Evolutionary conservation across 2,113 vertebrate species (phyloP), one percentile per base, ranked within the genome.

Genomic region (Zootoca vivipara): DNA sequence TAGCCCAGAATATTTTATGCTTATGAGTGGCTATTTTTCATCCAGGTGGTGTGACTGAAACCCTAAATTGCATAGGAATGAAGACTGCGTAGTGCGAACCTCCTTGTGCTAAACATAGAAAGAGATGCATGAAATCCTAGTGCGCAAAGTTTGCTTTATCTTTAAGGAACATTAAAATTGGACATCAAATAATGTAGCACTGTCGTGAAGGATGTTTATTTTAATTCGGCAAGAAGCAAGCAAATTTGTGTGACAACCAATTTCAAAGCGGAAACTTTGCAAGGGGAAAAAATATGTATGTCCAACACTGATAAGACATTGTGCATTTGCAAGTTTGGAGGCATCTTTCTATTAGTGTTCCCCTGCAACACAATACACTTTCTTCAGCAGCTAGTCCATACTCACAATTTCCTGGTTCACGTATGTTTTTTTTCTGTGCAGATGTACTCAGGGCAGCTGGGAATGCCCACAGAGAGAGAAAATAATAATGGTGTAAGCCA

Each of bases 111-210:
- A 94, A 94, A 94, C 89, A 58, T 83, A 94, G 94, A 87, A 96
- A 95, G 94, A 94, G 85, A 90, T 93, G 96, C 95, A 95, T 96
- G 96, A 97, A 97, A 97, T 96, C 96, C 92, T 90, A 90, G 94
- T 93, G 93, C 83, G 94, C 94, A 93, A 94, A 5, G 89, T 93
- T 93, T 91, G 96, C 93, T 97, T 96, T 97, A 97, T 97, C 96
- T 97, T 96, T 95, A 95, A 96, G 95, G 93, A 97, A 97, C 96
- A 96, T 96, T 96, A 95, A 97, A 96, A 96, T 46, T 95, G 93
- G 95, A 95, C 96, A 96, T 97, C 95, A 96, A 97, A 96, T 94
- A 94, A 91, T 92, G 89, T 22, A 96, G 94, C 93, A 95, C 96
- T 92, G 94, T 93, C 94, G 94, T 0, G 87, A 85, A 85, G 78